These are phyloP conservation scores for Leucoraja ocellata DNA, from an alignment of 2,797 vertebrate genomes.

Conservation along the genomic window DNA sequence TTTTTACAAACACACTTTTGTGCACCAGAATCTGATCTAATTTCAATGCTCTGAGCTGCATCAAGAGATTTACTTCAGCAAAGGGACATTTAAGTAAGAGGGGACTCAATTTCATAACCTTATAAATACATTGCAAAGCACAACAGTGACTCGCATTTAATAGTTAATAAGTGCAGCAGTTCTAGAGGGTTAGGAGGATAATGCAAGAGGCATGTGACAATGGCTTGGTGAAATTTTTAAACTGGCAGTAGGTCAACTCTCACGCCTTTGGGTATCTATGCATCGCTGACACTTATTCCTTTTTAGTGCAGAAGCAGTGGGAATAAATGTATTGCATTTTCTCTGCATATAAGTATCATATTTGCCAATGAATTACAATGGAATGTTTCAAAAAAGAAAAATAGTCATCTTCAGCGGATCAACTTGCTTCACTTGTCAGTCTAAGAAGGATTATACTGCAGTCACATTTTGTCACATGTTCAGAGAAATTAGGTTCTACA, in stretches of 20 bases:
- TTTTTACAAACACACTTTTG: background rate
- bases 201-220: constrained; percentile 7
- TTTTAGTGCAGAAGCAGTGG: background rate
- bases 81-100: background rate
- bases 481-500: constrained; percentile 38
- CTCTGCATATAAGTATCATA: background rate
- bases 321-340: background rate
- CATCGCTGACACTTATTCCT: background rate
- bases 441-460: constrained; percentile 30
- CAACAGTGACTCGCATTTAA: constrained; percentile 22
- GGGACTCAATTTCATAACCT: background rate
- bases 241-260: background rate
- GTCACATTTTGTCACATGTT: constrained; percentile 31
- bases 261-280: background rate
- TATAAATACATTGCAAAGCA: background rate
- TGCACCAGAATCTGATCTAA: background rate
- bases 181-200: constrained; percentile 32
- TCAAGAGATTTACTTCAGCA: background rate
- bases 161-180: constrained; percentile 14
- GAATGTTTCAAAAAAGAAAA: background rate
- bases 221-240: constrained; percentile 12
- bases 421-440: constrained; percentile 20
- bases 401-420: background rate
- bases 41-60: background rate
- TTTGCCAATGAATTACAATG: background rate